A percentile compares a stretch with the other conserved stretches of the same genome.
Evolutionary conservation across 2,113 vertebrate species (phyloP).

Genomic region (Xiphophorus couchianus): DNA sequence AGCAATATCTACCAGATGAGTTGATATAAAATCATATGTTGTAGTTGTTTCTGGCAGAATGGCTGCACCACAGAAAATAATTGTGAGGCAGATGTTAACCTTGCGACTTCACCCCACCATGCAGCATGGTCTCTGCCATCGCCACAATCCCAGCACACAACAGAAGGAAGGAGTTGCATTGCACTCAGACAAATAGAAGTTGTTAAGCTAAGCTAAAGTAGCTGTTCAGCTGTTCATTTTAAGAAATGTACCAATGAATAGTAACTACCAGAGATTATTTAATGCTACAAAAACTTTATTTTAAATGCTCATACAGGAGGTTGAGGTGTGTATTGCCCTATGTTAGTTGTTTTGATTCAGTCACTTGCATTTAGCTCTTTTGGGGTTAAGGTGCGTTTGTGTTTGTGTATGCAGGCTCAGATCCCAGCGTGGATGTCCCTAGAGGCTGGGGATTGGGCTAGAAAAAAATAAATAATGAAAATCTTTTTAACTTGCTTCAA

Average conservation of each 20-base stretch:
- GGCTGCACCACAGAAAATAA: neutral
- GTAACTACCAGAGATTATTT: neutral
- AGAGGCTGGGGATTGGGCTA: constrained; percentile 40
- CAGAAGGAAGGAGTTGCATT: neutral
- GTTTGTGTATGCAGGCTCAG: constrained; percentile 13
- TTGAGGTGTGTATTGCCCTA: neutral
- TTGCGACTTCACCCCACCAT: neutral
- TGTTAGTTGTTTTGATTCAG: constrained; percentile 38
- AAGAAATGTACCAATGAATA: neutral
- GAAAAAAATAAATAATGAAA: constrained; percentile 55
- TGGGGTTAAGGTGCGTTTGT: neutral
- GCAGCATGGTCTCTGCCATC: neutral
- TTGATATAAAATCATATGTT: neutral
- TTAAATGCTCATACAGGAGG: neutral
- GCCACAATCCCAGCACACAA: neutral
- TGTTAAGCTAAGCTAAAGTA: neutral
- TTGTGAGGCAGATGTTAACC: neutral
- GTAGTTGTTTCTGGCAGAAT: neutral
- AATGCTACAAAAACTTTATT: neutral
- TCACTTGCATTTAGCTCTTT: constrained; percentile 15
- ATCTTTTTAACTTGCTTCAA: constrained; percentile 50
- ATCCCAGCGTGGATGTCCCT: constrained; percentile 37
- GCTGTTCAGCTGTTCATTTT: neutral
- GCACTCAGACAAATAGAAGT: neutral
- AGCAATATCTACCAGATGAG: neutral